phyloP scores from a whole-genome alignment of 2,113 vertebrate species.

The Calidris pugnax region DNA sequence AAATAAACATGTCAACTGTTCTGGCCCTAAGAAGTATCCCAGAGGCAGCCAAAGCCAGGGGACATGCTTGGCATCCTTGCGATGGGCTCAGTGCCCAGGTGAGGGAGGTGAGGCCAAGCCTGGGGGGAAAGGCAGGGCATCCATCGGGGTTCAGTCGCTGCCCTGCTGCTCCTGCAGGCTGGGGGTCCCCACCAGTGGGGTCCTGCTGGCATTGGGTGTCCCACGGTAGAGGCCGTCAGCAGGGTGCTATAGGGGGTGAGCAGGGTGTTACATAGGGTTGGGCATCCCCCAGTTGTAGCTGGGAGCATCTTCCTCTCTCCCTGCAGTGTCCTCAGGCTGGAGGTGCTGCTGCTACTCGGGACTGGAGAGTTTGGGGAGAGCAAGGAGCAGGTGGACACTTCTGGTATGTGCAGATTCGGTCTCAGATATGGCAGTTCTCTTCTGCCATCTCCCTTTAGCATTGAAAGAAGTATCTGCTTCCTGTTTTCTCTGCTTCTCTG shows the following conservation, averaged over 20 bases:
- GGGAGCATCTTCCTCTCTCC: not conserved
- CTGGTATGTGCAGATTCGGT: not conserved
- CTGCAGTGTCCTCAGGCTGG: accelerated
- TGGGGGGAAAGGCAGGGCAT: accelerated
- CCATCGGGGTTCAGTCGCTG: accelerated
- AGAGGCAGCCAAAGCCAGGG: not conserved
- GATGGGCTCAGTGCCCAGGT: accelerated
- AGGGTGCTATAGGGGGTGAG: not conserved
- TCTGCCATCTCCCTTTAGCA: not conserved
- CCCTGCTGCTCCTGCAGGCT: accelerated
- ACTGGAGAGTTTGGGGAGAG: accelerated
- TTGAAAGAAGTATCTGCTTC: not conserved
- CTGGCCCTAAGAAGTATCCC: not conserved
- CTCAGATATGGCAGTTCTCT: not conserved
- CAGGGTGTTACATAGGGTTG: not conserved
- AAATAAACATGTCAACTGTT: not conserved
- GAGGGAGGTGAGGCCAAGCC: accelerated
- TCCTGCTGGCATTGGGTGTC: not conserved
- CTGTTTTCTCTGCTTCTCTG: not conserved
- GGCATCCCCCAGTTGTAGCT: not conserved
- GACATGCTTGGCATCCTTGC: not conserved
- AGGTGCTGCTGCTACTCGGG: not conserved
- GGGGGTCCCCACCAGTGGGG: not conserved
- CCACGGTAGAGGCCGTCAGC: accelerated
- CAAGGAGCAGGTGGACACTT: not conserved